These are phyloP conservation scores for Polyergus mexicanus DNA, from an alignment of 1,140 invertebrate species.

Conservation along the genomic window DNA sequence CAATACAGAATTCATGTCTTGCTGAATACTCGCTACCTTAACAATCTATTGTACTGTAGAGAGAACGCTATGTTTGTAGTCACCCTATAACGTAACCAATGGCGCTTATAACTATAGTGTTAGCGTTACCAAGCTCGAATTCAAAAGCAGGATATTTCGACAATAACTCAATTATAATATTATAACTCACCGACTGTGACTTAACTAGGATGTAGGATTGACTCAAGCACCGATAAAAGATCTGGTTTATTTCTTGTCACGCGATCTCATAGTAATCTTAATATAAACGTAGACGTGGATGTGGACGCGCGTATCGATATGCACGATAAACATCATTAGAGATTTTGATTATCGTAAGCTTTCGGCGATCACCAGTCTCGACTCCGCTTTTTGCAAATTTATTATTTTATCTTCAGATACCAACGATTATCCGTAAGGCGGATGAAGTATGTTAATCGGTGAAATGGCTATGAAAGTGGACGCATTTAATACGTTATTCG, in stretches of 20 bases:
- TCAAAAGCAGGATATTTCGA: conserved; percentile 20
- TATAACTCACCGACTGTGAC: conserved; percentile 12
- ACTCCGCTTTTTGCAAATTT: not conserved
- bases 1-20: conserved; percentile 42
- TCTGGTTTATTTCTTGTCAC: not conserved
- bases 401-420: not conserved
- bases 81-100: conserved; percentile 1
- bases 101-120: conserved; percentile 42
- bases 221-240: not conserved
- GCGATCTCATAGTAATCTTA: conserved; percentile 17
- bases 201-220: conserved; percentile 18
- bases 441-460: conserved; percentile 8
- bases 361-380: not conserved
- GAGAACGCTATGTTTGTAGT: conserved; percentile 23
- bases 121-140: conserved; percentile 24
- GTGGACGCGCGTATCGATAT: not conserved
- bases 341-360: not conserved
- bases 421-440: not conserved
- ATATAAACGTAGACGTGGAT: no score
- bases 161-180: conserved; percentile 52
- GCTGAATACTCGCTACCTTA: conserved; percentile 34
- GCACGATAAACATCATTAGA: not conserved
- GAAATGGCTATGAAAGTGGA: conserved; percentile 44
- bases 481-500: conserved; percentile 51
- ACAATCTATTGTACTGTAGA: conserved; percentile 21